Percentiles rank a stretch among this genome's conserved stretches.
Conservation (phyloP, 2,888 invertebrate species). For the Erpobdella octoculata region DNA sequence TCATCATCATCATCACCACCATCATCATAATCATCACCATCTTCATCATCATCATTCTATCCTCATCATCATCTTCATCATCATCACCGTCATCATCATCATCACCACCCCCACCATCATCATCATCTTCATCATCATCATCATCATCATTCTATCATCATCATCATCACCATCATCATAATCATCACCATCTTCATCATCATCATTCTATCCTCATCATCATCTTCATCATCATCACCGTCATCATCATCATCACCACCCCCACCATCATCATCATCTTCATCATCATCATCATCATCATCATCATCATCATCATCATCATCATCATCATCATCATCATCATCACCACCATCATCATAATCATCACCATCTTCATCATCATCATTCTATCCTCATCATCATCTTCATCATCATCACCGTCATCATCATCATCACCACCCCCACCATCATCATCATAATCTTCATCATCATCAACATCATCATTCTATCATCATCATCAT, state of each 20-base stretch:
- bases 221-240: constrained; percentile 3
- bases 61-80: background rate
- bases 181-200: background rate
- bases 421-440: constrained; percentile 6
- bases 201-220: constrained; percentile 4
- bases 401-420: constrained; percentile 19
- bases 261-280: background rate
- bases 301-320: constrained; percentile 13
- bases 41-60: background rate
- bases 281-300: constrained; percentile 21
- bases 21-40: constrained; percentile 8
- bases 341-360: background rate
- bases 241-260: background rate
- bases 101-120: background rate
- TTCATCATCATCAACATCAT: constrained; percentile 16
- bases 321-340: constrained; percentile 7
- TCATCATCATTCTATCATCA: background rate
- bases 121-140: background rate
- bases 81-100: background rate
- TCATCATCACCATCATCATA: background rate
- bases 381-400: background rate
- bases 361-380: background rate
- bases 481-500: constrained; percentile 2
- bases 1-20: constrained; percentile 4
- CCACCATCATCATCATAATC: constrained; percentile 13